Percentiles rank a stretch among this genome's conserved stretches.
Conservation (phyloP, 1,140 invertebrate genomes). For the Drosophila takahashii region DNA sequence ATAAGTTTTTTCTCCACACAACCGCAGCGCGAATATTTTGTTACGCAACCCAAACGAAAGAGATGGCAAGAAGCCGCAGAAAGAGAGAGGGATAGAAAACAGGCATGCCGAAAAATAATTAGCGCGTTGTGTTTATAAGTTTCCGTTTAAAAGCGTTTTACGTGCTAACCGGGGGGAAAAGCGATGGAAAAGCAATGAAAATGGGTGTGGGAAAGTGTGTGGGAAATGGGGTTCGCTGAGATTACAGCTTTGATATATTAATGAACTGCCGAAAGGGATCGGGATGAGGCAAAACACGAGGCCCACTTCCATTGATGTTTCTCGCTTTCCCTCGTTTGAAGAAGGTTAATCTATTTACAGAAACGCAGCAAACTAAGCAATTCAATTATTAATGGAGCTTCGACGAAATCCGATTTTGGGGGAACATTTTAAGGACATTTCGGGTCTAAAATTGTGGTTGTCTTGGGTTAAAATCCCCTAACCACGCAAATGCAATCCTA, state of each 20-base stretch:
- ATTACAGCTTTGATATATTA: slow-evolving; percentile 65
- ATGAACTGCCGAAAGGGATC: slow-evolving; percentile 32
- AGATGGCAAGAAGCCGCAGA: background rate
- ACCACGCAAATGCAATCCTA: background rate
- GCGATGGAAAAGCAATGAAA: background rate
- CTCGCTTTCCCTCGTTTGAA: slow-evolving; percentile 15
- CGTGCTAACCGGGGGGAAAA: slow-evolving; percentile 21
- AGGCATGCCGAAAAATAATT: slow-evolving; percentile 60
- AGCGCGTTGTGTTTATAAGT: slow-evolving; percentile 72
- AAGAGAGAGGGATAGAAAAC: background rate
- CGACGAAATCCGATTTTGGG: background rate
- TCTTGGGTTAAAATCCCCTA: background rate
- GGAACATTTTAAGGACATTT: background rate
- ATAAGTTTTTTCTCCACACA: slow-evolving; percentile 17
- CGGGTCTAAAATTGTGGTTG: background rate
- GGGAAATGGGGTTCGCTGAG: slow-evolving; percentile 20
- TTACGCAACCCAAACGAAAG: slow-evolving; percentile 15
- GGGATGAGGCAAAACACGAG: background rate
- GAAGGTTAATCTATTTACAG: slow-evolving; percentile 25
- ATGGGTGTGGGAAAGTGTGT: slow-evolving; percentile 1
- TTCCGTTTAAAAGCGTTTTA: slow-evolving; percentile 68
- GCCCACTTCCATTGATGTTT: slow-evolving; percentile 13
- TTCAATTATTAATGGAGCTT: slow-evolving; percentile 30
- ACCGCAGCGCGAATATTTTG: slow-evolving; percentile 32
- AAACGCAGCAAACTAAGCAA: background rate